Evolutionary conservation across 2,888 invertebrate genomes (phyloP), one percentile per base, ranked within the genome.

Genomic region (Blomia tropicalis): DNA sequence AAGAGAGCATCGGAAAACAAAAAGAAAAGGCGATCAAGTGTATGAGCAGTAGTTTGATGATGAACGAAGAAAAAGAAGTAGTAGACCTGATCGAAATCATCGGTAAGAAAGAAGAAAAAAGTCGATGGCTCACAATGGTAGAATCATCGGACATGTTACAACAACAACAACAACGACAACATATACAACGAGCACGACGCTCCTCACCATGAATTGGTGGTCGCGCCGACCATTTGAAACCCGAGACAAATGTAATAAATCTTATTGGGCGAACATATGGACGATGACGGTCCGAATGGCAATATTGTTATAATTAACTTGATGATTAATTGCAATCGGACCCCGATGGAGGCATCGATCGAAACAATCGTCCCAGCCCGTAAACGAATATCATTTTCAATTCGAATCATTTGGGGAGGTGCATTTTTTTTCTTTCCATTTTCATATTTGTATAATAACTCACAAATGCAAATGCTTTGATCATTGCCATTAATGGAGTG

Each of bases 291-390:
- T 47, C 51, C 51, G 51, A 47, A 47, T 27, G 51, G 51, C 51
- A 47, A 47, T 47, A 47, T 47, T 47, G 51, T 47, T 47, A 47
- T 47, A 47, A 47, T 47, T 47, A 47, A 47, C 51, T 47, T n/a
- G 51, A 47, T 47, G 51, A 47, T 47, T 47, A 47, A 47, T 47
- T 47, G n/a, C 51, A n/a, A 47, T 47, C n/a, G 51, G 51, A 27
- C 51, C 7, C 51, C 51, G 22, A n/a, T 25, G 51, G 27, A 27
- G n/a, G 41, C 14, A n/a, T 41, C 41, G n/a, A n/a, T n/a, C 41
- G n/a, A 41, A 17, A 17, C 41, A 41, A n/a, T 41, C 41, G 41
- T 14, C n/a, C n/a, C n/a, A n/a, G n/a, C n/a, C n/a, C n/a, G n/a
- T n/a, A n/a, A n/a, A n/a, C n/a, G n/a, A n/a, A n/a, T n/a, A n/a